Base-by-base conservation (phyloP, 2,888 invertebrate genomes). In the Philaethria dido region DNA sequence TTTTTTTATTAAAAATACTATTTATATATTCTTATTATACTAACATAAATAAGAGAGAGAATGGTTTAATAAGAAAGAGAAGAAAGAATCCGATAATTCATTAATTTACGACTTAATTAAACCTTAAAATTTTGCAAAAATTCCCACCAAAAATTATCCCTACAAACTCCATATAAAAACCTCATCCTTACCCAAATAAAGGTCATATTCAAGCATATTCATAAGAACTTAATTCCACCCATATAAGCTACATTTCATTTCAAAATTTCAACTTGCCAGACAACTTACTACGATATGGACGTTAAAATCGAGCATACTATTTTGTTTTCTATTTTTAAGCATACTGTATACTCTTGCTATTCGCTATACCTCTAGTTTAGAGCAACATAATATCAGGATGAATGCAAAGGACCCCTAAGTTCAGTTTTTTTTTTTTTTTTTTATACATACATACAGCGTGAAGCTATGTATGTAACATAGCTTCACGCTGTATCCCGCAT, bases 261-360 rank as follows among this genome's bases (percentile, higher is more conserved):
- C 29, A 29, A 25, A 52, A 50, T 8, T 25, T 50, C 3, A n/a
- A 52, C 29, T 52, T 33, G 29, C 29, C n/a, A 29, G n/a, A 29
- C 29, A 29, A 8, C 50, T n/a, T n/a, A 52, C 29, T 29, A 16
- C 50, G 25, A 29, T n/a, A 52, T 20, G 55, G 8, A 39, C 39
- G 39, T 39, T 39, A 55, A 55, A 55, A 55, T 39, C n/a, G 36
- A 55, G 14, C 18, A 16, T 11, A 20, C 13, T 22, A 33, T 47
- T 33, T 55, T 55, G 55, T 22, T 22, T 16, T 39, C 33, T 33
- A 55, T 18, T 47, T 45, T 36, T 8, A 25, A 36, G 45, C 22
- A 33, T 16, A 54, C 20, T 63, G 64, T 64, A 39, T 64, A 64
- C 57, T 64, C 36, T 57, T 25, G 13, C 29, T 52, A 52, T 52